Evolutionary conservation across 2,113 vertebrate species (phyloP).

Genomic region (Petromus typicus): DNA sequence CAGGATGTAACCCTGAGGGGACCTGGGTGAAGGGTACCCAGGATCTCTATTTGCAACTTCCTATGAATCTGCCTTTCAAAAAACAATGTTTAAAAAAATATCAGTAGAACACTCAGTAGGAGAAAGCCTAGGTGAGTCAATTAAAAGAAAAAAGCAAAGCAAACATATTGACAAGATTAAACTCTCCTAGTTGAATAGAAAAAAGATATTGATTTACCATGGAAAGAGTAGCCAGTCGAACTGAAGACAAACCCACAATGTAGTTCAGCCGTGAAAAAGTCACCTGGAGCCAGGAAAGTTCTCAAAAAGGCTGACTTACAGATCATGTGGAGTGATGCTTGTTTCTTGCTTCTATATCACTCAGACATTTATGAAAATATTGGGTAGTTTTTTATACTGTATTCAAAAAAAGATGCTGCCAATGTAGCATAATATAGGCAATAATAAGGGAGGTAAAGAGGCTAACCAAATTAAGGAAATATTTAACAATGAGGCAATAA

Average conservation of each 20-base stretch:
- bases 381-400: neutral
- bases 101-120: neutral
- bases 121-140: neutral
- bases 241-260: neutral
- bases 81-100: neutral
- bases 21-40: fast-evolving
- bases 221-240: neutral
- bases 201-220: neutral
- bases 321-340: too few species aligned
- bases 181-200: neutral
- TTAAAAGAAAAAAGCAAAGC: neutral
- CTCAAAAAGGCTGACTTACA: neutral
- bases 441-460: neutral
- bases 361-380: neutral
- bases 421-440: neutral
- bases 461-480: neutral
- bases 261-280: neutral
- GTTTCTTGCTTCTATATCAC: neutral
- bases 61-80: neutral
- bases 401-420: neutral
- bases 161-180: neutral
- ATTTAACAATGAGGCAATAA: neutral
- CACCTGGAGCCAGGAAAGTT: neutral
- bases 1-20: too few species aligned
- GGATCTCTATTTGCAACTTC: neutral